Evolutionary conservation across 2,797 vertebrate species (phyloP).

Genomic region (Prionace glauca): DNA sequence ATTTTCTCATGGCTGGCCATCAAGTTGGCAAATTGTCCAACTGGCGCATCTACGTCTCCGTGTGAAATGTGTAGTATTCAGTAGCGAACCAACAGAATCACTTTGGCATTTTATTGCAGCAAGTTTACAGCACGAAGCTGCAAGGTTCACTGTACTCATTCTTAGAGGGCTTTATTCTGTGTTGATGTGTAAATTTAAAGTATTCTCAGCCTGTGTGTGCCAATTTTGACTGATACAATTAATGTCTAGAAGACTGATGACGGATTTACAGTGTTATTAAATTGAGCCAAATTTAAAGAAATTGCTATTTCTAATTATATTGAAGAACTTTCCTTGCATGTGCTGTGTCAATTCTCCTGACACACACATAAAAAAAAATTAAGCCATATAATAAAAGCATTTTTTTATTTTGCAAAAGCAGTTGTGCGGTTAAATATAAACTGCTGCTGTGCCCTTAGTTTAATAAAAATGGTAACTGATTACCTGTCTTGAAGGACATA

Average conservation of each 20-base stretch:
- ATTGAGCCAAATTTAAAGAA: constrained; percentile 23
- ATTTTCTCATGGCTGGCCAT: constrained; percentile 31
- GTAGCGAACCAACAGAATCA: not conserved
- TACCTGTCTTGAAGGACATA: not conserved
- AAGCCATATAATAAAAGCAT: not conserved
- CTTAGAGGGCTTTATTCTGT: not conserved
- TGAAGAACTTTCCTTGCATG: not conserved
- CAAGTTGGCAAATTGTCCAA: constrained; percentile 28
- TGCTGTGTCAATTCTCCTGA: not conserved
- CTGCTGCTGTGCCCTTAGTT: not conserved
- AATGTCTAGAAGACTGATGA: not conserved
- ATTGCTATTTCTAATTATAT: not conserved
- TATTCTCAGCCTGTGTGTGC: not conserved
- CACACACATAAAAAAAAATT: not conserved
- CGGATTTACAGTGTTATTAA: not conserved
- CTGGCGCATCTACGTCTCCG: not conserved
- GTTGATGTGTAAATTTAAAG: not conserved
- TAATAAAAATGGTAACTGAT: too few relatives aligned
- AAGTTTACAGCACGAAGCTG: not conserved
- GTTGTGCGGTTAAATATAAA: not conserved
- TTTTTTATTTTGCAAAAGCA: not conserved
- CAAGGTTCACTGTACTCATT: not conserved
- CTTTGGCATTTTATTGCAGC: not conserved
- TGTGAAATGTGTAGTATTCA: not conserved
- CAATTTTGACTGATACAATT: not conserved